Evolutionary conservation across 30 jellyfish, hydroid and myxozoan genomes (phyloP), one percentile per base, ranked within the genome.

Genomic region (Morbakka virulenta): DNA sequence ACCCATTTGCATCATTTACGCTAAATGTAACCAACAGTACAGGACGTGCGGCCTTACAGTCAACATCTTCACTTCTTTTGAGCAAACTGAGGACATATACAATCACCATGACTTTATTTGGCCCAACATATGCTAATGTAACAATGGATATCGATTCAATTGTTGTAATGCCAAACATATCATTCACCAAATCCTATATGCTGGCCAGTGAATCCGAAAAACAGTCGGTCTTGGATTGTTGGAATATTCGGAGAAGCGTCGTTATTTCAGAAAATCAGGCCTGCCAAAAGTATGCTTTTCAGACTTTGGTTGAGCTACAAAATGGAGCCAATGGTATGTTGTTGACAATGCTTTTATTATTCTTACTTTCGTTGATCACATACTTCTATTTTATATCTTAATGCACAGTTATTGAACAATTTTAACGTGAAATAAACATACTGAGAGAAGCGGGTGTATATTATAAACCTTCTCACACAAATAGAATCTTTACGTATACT

Each of bases 271-370:
- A 35, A 11, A 73, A 77, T 68, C 2, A 30, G 17, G 28, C 35
- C 1, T 88, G 97, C 35, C 41, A 50, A 35, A 47, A 32, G 71
- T 62, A 68, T 23, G 83, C 84, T n/a, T 88, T 88, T 64, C 52
- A 87, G 4, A 63, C 91, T 30, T 71, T 72, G 53, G 24, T 84
- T 26, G 87, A 88, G 35, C 52, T 73, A 20, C 81, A 36, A 80
- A 75, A 88, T 76, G 97, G 97, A 23, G 64, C 97, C 31, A n/a
- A 64, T 36, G 97, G 97, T 88, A 64, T 31, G 72, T 4, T 9
- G 31, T 47, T 47, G 12, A 9, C 61, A 9, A 9, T 47, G n/a
- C 61, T n/a, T 47, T 47, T 47, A 9, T 47, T 47, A 9, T 9
- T 47, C 61, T 12, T 47, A n/a, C 14, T 47, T 12, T 9, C 61